A percentile compares a stretch with the other conserved stretches of the same genome.
These are phyloP conservation scores for Drosophila suboccidentalis DNA, from an alignment of 2,888 invertebrate species.

Conservation along the genomic window DNA sequence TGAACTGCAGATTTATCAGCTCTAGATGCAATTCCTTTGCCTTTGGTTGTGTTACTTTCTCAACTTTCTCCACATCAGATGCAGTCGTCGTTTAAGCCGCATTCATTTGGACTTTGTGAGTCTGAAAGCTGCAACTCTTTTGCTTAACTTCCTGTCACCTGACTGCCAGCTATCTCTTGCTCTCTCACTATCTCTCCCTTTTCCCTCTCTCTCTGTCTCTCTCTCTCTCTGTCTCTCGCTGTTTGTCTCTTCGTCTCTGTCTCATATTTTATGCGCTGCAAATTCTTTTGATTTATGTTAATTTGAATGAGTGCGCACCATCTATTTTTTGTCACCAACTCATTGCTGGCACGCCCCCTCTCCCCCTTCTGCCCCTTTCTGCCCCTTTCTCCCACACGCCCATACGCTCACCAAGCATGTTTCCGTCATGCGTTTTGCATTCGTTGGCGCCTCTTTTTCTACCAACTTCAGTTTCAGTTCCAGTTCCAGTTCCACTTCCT, in stretches of 20 bases:
- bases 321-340: constrained; percentile 62
- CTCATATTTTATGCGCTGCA: constrained; percentile 66
- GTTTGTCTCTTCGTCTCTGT: constrained; percentile 21
- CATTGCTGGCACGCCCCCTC: constrained; percentile 35
- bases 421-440: constrained; percentile 44
- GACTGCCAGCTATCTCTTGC: constrained; percentile 2
- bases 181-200: neutral
- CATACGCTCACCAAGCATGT: constrained; percentile 51
- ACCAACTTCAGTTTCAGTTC: constrained; percentile 22
- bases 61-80: neutral
- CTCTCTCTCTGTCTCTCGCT: neutral
- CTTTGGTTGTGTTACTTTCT: neutral
- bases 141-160: constrained; percentile 32
- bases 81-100: constrained; percentile 21
- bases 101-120: constrained; percentile 27
- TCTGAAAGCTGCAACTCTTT: constrained; percentile 39
- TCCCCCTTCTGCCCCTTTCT: neutral
- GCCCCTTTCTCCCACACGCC: neutral
- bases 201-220: neutral
- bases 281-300: constrained; percentile 83
- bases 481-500: constrained; percentile 41
- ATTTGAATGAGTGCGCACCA: constrained; percentile 79
- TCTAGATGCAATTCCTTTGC: neutral
- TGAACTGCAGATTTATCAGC: neutral
- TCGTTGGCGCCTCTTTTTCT: constrained; percentile 7